Evolutionary conservation across 2,113 vertebrate genomes (phyloP), one percentile per base, ranked within the genome.

Genomic region (Aythya baeri): DNA sequence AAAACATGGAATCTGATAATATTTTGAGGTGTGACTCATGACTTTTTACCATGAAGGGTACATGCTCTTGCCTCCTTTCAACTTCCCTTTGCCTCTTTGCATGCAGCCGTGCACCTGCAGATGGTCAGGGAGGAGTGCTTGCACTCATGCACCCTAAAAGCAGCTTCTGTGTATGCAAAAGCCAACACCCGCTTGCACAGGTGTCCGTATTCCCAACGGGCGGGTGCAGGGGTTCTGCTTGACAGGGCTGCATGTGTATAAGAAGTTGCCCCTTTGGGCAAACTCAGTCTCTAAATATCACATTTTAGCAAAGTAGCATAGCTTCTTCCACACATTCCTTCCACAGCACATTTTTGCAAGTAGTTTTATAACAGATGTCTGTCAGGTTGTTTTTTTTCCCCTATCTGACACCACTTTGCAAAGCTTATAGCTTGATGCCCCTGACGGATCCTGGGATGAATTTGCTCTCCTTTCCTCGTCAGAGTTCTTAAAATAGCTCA

Each of bases 81-180:
- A 95, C 91, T 97, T 96, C 95, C 96, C 81, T 82, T 93, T 85
- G 74, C 81, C 57, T 84, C 71, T 96, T 93, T 96, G 96, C 96
- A 96, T 88, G 93, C 91, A 94, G 93, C 86, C 81, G 20, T 41
- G 62, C 96, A 96, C 95, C 96, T 96, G 93, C 96, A 96, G 96
- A 87, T 96, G 94, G 79, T 90, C 62, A 82, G 94, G 94, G 96
- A 93, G 86, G 91, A 84, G 96, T n/a, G 44, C 88, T 92, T 73
- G 71, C 83, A 73, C 79, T 80, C 95, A 83, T 65, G 91, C 83
- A 91, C 92, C 91, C 94, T 91, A 93, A 92, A 91, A 92, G 73
- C 81, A 96, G 91, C 90, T 96, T 93, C 92, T 95, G 83, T 21
- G 67, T 93, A 97, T 97, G 96, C 94, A 97, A 97, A 97, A 96